Evolutionary conservation across 2,888 invertebrate species (phyloP).

Genomic region (Parthenolecanium corni): DNA sequence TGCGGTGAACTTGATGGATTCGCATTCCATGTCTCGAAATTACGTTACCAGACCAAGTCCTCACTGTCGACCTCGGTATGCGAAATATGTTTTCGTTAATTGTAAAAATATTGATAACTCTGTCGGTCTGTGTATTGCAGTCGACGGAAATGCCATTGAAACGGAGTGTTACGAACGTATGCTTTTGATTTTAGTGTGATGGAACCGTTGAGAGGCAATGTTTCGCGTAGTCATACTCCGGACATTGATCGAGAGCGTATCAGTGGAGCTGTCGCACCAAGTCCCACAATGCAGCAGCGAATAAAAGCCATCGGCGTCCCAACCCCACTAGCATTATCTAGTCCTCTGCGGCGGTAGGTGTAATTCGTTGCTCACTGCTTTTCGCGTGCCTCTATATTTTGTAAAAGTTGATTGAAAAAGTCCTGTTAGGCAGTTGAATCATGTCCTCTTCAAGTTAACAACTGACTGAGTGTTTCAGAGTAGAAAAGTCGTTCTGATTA

Average conservation of each 20-base stretch:
- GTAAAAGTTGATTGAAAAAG: too few relatives aligned
- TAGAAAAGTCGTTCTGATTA: too few relatives aligned
- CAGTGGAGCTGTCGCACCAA: conserved; percentile 38
- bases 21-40: conserved; percentile 34
- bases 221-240: conserved; percentile 47
- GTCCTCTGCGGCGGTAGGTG: conserved; percentile 72
- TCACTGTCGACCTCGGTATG: conserved; percentile 59
- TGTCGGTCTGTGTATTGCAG: too few relatives aligned
- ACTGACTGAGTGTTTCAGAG: too few relatives aligned
- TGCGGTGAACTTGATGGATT: conserved; percentile 4
- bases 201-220: conserved; percentile 35
- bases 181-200: conserved; percentile 37
- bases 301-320: conserved; percentile 82
- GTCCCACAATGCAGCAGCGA: conserved; percentile 74
- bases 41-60: conserved; percentile 67
- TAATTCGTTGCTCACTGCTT: background rate
- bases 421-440: too few relatives aligned
- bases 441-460: too few relatives aligned
- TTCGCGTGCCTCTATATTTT: conserved; percentile 23
- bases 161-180: too few relatives aligned
- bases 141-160: too few relatives aligned
- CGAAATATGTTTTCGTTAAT: background rate
- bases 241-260: conserved; percentile 33
- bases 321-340: conserved; percentile 74
- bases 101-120: too few relatives aligned